Evolutionary conservation across 2,888 invertebrate species (phyloP).

Genomic region (Pammene aurita): DNA sequence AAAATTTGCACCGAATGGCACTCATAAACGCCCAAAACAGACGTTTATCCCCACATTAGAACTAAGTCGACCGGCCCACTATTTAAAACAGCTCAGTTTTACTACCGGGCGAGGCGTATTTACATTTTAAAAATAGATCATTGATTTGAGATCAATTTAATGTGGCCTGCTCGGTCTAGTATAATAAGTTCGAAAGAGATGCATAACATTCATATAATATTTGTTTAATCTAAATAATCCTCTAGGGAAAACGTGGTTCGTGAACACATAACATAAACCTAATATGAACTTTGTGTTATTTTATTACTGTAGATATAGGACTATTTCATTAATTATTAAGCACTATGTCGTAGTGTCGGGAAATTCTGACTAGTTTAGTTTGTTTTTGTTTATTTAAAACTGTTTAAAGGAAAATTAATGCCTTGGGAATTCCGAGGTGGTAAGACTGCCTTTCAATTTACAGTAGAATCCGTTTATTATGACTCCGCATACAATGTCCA

Average conservation of each 20-base stretch:
- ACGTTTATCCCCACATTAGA: constrained; percentile 5
- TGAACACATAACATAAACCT: constrained; percentile 14
- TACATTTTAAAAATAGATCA: background rate
- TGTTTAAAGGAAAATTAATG: too few relatives aligned
- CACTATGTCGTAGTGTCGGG: too few relatives aligned
- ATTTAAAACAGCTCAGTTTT: constrained; percentile 31
- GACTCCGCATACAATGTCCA: too few relatives aligned
- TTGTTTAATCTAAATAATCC: background rate
- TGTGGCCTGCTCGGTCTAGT: background rate
- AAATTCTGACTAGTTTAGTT: too few relatives aligned
- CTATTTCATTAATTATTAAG: background rate
- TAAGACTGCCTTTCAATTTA: too few relatives aligned
- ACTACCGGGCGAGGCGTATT: constrained; percentile 12
- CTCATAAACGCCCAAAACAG: background rate
- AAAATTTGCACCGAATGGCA: too few relatives aligned
- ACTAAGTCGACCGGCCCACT: constrained; percentile 12
- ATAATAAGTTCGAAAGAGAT: background rate
- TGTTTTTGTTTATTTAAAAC: too few relatives aligned
- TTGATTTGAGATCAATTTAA: background rate
- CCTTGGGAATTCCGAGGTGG: too few relatives aligned
- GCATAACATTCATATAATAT: background rate
- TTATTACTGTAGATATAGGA: background rate
- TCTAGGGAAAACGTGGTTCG: background rate
- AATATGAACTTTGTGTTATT: constrained; percentile 14
- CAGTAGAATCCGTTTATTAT: too few relatives aligned